Conservation (phyloP, 1,140 invertebrate species). For the Cryptotermes secundus region DNA sequence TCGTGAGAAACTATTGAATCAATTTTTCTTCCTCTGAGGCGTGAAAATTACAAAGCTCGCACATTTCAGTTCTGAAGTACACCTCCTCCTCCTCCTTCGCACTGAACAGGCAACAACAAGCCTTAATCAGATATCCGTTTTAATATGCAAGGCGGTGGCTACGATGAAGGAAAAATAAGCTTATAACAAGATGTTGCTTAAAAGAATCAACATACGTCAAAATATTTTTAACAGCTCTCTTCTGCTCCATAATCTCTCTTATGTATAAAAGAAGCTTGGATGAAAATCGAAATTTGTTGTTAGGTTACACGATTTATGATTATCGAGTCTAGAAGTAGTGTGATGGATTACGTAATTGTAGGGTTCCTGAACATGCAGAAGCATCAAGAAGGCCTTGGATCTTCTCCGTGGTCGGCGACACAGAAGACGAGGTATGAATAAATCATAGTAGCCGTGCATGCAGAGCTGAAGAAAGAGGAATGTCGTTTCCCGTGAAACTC, state of each 20-base stretch:
- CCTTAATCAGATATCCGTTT: not conserved
- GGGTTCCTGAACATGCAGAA: not conserved
- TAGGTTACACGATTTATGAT: not conserved
- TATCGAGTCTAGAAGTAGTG: not conserved
- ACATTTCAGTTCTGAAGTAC: not conserved
- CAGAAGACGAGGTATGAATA: not conserved
- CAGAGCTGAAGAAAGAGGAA: not conserved
- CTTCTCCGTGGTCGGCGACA: not conserved
- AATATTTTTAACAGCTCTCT: slow-evolving; percentile 14
- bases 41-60: not conserved
- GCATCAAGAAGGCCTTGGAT: not conserved
- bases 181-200: not conserved
- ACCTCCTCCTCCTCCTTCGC: not conserved
- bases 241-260: not conserved
- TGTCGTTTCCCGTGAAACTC: not conserved
- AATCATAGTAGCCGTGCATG: not conserved
- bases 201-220: not conserved
- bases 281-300: not conserved
- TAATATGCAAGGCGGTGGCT: not conserved
- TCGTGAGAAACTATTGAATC: not conserved
- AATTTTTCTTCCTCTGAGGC: not conserved
- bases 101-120: not conserved
- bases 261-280: not conserved
- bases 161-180: not conserved
- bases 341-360: not conserved